Conservation (phyloP, 2,113 vertebrate species). For the Cisticola juncidis region DNA sequence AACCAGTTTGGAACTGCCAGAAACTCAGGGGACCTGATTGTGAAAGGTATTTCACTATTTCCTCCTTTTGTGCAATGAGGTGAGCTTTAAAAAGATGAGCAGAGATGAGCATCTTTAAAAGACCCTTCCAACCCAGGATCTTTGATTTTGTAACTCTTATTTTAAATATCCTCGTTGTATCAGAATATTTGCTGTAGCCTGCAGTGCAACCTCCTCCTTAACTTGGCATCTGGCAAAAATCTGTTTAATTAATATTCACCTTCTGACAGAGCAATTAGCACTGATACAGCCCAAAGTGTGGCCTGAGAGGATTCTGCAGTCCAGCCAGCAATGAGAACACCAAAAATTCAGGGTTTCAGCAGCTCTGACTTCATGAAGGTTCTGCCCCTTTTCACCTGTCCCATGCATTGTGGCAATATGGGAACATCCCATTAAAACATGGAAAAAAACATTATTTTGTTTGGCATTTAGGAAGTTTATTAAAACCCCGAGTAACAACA, state of each 20-base stretch:
- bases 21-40: constrained; percentile 77
- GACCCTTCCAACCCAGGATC: background rate
- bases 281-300: background rate
- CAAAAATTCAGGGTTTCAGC: background rate
- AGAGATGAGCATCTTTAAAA: too few species aligned
- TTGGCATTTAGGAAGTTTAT: constrained; percentile 74
- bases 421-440: constrained; percentile 15
- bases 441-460: background rate
- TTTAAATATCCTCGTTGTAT: background rate
- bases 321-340: background rate
- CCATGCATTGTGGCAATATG: background rate
- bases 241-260: background rate
- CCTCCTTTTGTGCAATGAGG: background rate
- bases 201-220: background rate
- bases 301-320: background rate
- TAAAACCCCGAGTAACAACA: constrained; percentile 73
- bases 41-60: constrained; percentile 81
- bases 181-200: background rate
- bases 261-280: constrained; percentile 7
- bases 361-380: background rate
- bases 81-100: too few species aligned
- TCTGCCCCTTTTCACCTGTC: background rate
- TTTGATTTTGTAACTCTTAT: background rate
- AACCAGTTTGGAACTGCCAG: constrained; percentile 84
- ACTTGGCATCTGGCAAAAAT: constrained; percentile 2